Base-by-base conservation (phyloP, 2,113 vertebrate genomes). In the Gambusia holbrooki region DNA sequence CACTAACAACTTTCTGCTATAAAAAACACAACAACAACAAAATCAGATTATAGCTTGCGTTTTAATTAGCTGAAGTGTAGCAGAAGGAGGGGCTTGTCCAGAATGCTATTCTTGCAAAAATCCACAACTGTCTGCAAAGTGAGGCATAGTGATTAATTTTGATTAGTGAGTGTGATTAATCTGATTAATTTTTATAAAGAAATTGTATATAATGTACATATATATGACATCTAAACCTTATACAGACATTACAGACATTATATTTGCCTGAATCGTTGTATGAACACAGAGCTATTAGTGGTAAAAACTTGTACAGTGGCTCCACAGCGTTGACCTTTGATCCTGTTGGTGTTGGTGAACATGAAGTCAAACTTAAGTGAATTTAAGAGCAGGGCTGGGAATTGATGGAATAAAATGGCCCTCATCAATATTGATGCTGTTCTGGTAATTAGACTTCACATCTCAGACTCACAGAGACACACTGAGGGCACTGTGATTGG, bases 361-460 rank as follows among this genome's bases (percentile, higher is more conserved):
- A 85, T 83, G 82, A 89, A 88, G 86, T 80, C 84, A 86, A 86
- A 85, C 60, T 90, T 86, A 86, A 90, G 85, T 88, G 82, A 87
- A 85, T 90, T 83, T 87, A 84, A 86, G 86, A 77, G 73, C 79
- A 90, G 83, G 81, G 73, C 81, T 86, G 87, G 83, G 86, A 90
- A 92, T 88, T 79, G 74, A 89, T 45, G 45, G 71, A 88, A 87
- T 91, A 81, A 92, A 92, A 85, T 92, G 91, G 91, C 90, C 90
- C 90, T 92, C 90, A 92, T 91, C 91, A 92, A 92, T 92, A 92
- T 92, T 92, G 90, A 92, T 92, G 89, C 90, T 92, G 90, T 90
- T 88, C 90, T 88, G 87, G 89, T 92, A 90, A 92, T 92, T 87
- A 91, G 89, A 92, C 88, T 92, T 91, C 87, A 86, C 88, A 90